A percentile compares a stretch with the other conserved stretches of the same genome.
Evolutionary conservation across 2,113 vertebrate genomes (phyloP).

Genomic region (Ptilonorhynchus violaceus): DNA sequence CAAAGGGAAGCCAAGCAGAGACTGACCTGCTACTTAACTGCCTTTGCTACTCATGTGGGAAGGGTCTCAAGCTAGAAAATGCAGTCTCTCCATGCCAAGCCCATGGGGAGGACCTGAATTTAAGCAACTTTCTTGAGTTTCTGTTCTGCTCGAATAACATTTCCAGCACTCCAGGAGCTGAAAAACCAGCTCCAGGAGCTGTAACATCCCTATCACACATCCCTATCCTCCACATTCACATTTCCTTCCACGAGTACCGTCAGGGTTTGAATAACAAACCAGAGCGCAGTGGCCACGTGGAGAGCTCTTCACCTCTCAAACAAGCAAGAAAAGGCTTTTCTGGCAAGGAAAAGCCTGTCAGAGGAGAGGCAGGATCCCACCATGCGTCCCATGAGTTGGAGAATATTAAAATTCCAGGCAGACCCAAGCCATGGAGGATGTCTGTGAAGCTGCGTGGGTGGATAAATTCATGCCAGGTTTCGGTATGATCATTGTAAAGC

Average conservation of each 20-base stretch:
- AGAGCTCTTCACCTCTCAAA: not conserved
- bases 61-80: not conserved
- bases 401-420: not conserved
- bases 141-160: not conserved
- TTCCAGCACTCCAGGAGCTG: not conserved
- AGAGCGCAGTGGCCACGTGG: rapidly evolving
- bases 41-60: rapidly evolving
- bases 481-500: not conserved
- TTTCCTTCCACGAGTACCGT: not conserved
- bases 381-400: rapidly evolving
- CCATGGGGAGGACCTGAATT: not conserved
- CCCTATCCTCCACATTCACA: not conserved
- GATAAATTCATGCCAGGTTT: not conserved
- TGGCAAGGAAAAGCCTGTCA: not conserved
- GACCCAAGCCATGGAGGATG: not conserved
- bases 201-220: not conserved
- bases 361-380: not conserved
- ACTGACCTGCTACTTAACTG: not conserved
- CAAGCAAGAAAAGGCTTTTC: not conserved
- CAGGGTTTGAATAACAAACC: not conserved
- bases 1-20: not conserved
- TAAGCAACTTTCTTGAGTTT: not conserved
- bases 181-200: rapidly evolving
- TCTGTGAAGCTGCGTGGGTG: not conserved
- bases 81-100: not conserved